Evolutionary conservation across 2,797 vertebrate genomes (phyloP), one percentile per base, ranked within the genome.

Genomic region (Phoebastria nigripes): DNA sequence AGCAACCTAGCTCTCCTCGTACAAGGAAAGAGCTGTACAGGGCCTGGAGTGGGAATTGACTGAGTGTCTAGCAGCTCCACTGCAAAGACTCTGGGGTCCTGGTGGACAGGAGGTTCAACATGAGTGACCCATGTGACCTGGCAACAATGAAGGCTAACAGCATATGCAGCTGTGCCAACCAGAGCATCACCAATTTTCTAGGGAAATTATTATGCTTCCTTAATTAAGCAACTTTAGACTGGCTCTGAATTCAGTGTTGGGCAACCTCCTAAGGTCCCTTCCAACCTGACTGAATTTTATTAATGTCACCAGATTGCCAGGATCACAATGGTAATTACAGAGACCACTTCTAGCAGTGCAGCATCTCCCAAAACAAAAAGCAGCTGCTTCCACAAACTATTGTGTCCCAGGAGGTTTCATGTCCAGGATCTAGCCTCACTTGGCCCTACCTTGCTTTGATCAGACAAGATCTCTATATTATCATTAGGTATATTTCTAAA

Each of bases 401-500:
- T 49, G 31, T 5, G 18, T 66, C n/a, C 46, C 51, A 59, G 39
- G 39, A 85, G 46, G 13, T 67, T 70, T 67, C 41, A 22, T 1
- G 1, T 77, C 42, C 47, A 73, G 73, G 29, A 35, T 29, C 14
- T 16, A 74, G 25, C 14, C 12, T 71, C 19, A 29, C 18, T 73
- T 61, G 25, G 61, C 77, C 29, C 24, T 71, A 77, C 31, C n/a
- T 83, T 76, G 28, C 37, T 82, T 83, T 58, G n/a, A 54, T 61
- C 24, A 73, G 59, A 59, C 20, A 84, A 49, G 49, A 61, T 58
- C 22, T 74, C 76, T 51, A 4, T 46, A 42, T 37, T 77, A 47
- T 44, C 59, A 79, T 39, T 67, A 91, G 15, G 35, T 54, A 42
- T 35, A 26, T 62, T 90, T 88, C 69, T 91, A 56, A 72, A 90